Evolutionary conservation across 2,888 invertebrate genomes (phyloP).

Genomic region (Mythimna albipuncta): DNA sequence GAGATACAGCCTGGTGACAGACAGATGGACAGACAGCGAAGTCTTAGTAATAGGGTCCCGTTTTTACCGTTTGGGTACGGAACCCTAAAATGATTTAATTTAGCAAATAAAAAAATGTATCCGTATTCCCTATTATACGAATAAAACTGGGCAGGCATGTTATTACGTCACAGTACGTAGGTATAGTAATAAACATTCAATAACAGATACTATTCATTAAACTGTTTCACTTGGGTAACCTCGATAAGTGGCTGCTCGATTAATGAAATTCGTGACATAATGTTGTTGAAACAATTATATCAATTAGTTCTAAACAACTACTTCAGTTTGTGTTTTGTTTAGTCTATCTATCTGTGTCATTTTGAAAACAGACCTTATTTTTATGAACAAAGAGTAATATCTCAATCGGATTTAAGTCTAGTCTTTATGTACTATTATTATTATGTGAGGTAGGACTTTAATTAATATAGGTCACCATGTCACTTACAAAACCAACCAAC

Average conservation of each 20-base stretch:
- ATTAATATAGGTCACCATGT: neutral
- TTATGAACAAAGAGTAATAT: neutral
- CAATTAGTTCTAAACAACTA: neutral
- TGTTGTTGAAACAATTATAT: neutral
- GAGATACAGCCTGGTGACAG: no score
- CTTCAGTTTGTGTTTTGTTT: neutral
- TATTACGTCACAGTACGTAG: neutral
- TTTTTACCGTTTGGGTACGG: no score
- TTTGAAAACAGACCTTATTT: neutral
- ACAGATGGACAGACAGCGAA: no score
- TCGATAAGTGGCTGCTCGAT: conserved; percentile 5
- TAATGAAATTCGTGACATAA: conserved; percentile 19
- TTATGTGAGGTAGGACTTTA: neutral
- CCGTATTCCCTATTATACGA: neutral
- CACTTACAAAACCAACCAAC: neutral
- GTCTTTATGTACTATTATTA: no score
- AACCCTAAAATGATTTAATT: no score
- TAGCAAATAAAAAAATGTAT: no score
- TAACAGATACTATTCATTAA: conserved; percentile 28
- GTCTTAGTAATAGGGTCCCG: no score
- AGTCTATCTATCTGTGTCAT: neutral
- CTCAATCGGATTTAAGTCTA: neutral
- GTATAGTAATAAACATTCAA: neutral
- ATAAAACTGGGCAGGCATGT: neutral
- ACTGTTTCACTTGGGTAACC: conserved; percentile 30